Conservation (phyloP, 1,140 invertebrate genomes). For the Bombyx mori region ASM3026992v2 NC_085134.1:3199501-3200000, state of each 20-base stretch:
- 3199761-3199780: constrained; percentile 72
- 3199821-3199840: no score
- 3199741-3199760: constrained; percentile 82
- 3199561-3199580: constrained; percentile 78
- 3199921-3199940: no score
- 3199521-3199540: constrained; percentile 91
- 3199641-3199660: constrained; percentile 80
- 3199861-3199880: no score
- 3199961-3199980: no score
- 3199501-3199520: constrained; percentile 93
- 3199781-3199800: constrained; percentile 42
- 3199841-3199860: no score
- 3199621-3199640: constrained; percentile 85
- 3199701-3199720: constrained; percentile 94
- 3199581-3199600: constrained; percentile 85
- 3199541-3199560: constrained; percentile 82
- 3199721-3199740: constrained; percentile 88
- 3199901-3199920: no score
- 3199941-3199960: no score
- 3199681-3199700: constrained; percentile 97
- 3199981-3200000: no score
- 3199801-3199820: background rate
- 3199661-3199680: constrained; percentile 80
- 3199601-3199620: constrained; percentile 90
- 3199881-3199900: no score